These are phyloP conservation scores for Bubo scandiacus DNA, from an alignment of 2,113 vertebrate species.

Conservation along the genomic window DNA sequence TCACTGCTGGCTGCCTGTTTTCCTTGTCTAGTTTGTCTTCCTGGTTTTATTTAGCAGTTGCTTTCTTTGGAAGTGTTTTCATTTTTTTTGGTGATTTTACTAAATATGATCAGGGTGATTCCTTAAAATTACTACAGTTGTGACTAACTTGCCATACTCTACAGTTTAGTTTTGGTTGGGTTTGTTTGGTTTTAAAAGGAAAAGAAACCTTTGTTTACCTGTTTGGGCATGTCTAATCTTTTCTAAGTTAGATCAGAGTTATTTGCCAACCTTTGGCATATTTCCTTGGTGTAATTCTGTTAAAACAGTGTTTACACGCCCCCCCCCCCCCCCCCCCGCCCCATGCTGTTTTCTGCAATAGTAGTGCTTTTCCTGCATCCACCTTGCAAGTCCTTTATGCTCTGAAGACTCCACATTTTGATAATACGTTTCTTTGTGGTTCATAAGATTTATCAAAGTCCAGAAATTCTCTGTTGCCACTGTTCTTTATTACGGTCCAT, in stretches of 20 bases:
- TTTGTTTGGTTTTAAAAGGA: background rate
- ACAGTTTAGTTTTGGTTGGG: background rate
- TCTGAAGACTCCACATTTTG: background rate
- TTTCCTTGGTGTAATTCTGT: background rate
- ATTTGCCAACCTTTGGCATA: conserved; percentile 1
- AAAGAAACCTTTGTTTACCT: background rate
- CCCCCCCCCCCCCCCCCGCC: too few species aligned
- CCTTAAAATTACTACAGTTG: background rate
- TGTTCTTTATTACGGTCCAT: background rate
- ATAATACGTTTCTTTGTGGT: background rate
- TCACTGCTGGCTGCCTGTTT: background rate
- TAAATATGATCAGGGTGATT: background rate
- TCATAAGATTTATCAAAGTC: background rate
- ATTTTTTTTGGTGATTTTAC: background rate
- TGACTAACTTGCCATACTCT: background rate
- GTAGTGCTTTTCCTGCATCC: background rate
- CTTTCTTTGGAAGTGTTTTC: background rate
- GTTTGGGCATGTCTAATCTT: conserved; percentile 7
- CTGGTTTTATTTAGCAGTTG: background rate
- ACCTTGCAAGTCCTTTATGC: background rate
- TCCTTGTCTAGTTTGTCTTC: background rate
- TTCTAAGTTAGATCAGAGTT: background rate
- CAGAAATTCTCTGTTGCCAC: background rate
- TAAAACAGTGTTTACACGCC: background rate
- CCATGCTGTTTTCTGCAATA: background rate